Evolutionary conservation across 2,797 vertebrate genomes (phyloP).

Genomic region (Euthynnus affinis): DNA sequence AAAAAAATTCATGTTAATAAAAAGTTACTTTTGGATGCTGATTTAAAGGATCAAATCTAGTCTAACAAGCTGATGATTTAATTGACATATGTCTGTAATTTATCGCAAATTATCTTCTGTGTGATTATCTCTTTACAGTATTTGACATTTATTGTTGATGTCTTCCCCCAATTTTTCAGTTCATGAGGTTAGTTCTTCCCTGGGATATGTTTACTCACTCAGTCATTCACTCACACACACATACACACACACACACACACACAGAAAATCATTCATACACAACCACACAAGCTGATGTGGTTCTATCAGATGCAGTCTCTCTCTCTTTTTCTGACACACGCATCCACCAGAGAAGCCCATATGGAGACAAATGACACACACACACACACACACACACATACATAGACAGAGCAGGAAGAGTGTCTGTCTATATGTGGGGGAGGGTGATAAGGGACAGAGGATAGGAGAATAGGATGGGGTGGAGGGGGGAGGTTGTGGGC

Average conservation of each 20-base stretch:
- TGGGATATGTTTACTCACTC: slow-evolving; percentile 56
- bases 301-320: background rate
- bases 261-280: slow-evolving; percentile 18
- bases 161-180: slow-evolving; percentile 40
- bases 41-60: slow-evolving; percentile 27
- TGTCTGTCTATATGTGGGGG: slow-evolving; percentile 71
- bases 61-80: slow-evolving; percentile 34
- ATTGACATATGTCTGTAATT: slow-evolving; percentile 31
- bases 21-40: background rate
- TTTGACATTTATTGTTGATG: slow-evolving; percentile 47
- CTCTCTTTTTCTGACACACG: slow-evolving; percentile 51
- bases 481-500: slow-evolving; percentile 58
- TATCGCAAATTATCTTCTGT: background rate
- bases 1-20: slow-evolving; percentile 33
- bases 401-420: slow-evolving; percentile 46
- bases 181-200: slow-evolving; percentile 47
- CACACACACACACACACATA: slow-evolving; percentile 34
- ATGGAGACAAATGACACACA: slow-evolving; percentile 68
- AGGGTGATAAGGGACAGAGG: slow-evolving; percentile 56
- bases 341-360: slow-evolving; percentile 50
- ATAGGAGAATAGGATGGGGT: slow-evolving; percentile 37
- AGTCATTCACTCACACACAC: slow-evolving; percentile 27
- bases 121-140: slow-evolving; percentile 42
- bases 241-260: slow-evolving; percentile 17
- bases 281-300: background rate